phyloP scores from a whole-genome alignment of 2,888 invertebrate genomes.

The Phortica magna region DNA sequence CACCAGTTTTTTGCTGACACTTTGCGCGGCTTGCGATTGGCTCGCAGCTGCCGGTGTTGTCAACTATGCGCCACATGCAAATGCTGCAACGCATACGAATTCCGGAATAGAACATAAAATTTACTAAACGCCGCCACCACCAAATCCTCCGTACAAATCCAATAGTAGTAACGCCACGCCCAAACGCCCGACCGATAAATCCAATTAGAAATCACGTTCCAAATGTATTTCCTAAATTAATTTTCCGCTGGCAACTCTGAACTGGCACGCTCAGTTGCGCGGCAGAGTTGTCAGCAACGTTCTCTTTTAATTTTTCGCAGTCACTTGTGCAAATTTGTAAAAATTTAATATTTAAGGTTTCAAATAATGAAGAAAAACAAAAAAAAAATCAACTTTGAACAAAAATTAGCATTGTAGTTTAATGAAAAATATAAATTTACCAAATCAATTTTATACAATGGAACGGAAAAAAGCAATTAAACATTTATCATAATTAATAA shows the following conservation, averaged over 20 bases:
- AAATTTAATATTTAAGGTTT: slow-evolving; percentile 63
- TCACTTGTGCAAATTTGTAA: slow-evolving; percentile 63
- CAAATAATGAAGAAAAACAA: slow-evolving; percentile 46
- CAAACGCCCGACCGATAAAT: slow-evolving; percentile 53
- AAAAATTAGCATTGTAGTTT: slow-evolving; percentile 16
- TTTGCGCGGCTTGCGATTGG: slow-evolving; percentile 41
- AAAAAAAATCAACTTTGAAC: slow-evolving; percentile 6
- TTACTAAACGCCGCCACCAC: slow-evolving; percentile 27
- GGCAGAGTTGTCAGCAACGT: slow-evolving; percentile 2
- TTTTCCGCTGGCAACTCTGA: slow-evolving; percentile 41
- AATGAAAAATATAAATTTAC: slow-evolving; percentile 32
- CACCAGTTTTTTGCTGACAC: slow-evolving; percentile 64
- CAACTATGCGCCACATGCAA: slow-evolving; percentile 31
- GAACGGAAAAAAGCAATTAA: slow-evolving; percentile 36
- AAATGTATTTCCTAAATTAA: slow-evolving; percentile 44
- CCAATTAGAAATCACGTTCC: slow-evolving; percentile 28
- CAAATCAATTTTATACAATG: slow-evolving; percentile 29
- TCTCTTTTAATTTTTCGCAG: slow-evolving; percentile 45
- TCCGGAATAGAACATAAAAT: slow-evolving; percentile 45
- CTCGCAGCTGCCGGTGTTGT: slow-evolving; percentile 50
- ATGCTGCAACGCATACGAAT: slow-evolving; percentile 10
- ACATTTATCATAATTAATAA: slow-evolving; percentile 30
- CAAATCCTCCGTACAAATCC: slow-evolving; percentile 11
- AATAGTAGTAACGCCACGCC: slow-evolving; percentile 26
- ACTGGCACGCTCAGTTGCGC: no score